Conservation (phyloP, 2,113 vertebrate species). For the Apus apus region DNA sequence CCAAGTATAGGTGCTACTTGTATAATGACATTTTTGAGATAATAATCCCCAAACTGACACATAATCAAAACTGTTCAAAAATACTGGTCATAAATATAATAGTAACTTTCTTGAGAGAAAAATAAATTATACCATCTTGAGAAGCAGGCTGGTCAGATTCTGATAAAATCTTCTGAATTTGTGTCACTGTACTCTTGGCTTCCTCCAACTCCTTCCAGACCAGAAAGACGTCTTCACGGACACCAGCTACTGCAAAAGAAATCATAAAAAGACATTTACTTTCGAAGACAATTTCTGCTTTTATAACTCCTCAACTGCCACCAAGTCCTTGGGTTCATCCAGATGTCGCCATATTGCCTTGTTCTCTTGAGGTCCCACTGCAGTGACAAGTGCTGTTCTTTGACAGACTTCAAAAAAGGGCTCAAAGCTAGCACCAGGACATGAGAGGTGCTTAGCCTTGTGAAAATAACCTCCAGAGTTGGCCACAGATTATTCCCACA, state of each 20-base stretch:
- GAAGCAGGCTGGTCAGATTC: not conserved
- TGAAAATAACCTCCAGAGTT: not conserved
- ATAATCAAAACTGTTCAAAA: not conserved
- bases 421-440: not conserved
- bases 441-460: not conserved
- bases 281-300: not conserved
- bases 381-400: not conserved
- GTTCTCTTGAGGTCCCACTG: not conserved
- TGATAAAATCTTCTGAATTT: slow-evolving; percentile 71
- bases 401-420: not conserved
- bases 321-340: not conserved
- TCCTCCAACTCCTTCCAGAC: slow-evolving; percentile 83
- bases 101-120: not conserved
- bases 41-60: not conserved
- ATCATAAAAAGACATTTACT: not conserved
- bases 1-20: not conserved
- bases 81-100: not conserved
- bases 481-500: not conserved
- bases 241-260: slow-evolving; percentile 70
- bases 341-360: not conserved
- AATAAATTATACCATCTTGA: slow-evolving; percentile 3
- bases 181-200: slow-evolving; percentile 68
- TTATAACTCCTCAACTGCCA: not conserved
- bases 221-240: slow-evolving; percentile 81
- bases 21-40: not conserved